Base-by-base conservation (phyloP, 1,140 invertebrate genomes). In the Teleogryllus occipitalis region DNA sequence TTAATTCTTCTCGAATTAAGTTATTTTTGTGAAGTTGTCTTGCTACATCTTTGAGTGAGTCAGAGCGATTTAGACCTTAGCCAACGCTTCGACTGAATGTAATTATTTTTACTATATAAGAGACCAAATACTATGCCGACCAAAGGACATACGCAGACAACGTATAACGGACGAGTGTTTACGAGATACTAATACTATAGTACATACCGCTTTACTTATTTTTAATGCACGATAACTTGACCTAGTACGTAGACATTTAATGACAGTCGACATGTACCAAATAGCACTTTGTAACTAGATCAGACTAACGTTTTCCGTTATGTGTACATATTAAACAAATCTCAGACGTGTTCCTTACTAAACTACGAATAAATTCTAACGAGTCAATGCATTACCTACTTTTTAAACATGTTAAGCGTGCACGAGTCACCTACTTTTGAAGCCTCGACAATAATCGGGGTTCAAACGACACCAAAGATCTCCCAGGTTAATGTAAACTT, bases 1-100 rank as follows among this genome's bases (percentile, higher is more conserved):
- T 65, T 65, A 65, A 65, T 65, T 65, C 54, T 65, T 65, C 54
- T 65, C 54, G 54, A 65, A 65, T 65, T 65, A 65, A 65, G 54
- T 65, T 65, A 65, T 65, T 65, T 14, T 65, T 65, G 18, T 18
- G 54, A 65, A 65, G 54, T 65, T 65, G 54, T 65, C 18, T 65
- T 65, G 54, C 54, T 65, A 65, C 54, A 65, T 65, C 54, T 65
- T 65, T 65, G 54, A 65, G 54, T 65, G 54, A 65, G 54, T 65
- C 54, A 65, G 54, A 65, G 54, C 54, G 54, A 65, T 65, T 65
- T 18, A 2, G 54, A 65, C 10, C 18, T 65, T 65, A 65, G 54
- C 54, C 54, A 65, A 65, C 54, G 18, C 54, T 65, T 1, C 18
- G 54, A 65, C 54, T 65, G 54, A 65, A 14, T 65, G 54, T 65